Evolutionary conservation across 1,140 invertebrate genomes (phyloP).

Genomic region (Drosophila tsacasi): DNA sequence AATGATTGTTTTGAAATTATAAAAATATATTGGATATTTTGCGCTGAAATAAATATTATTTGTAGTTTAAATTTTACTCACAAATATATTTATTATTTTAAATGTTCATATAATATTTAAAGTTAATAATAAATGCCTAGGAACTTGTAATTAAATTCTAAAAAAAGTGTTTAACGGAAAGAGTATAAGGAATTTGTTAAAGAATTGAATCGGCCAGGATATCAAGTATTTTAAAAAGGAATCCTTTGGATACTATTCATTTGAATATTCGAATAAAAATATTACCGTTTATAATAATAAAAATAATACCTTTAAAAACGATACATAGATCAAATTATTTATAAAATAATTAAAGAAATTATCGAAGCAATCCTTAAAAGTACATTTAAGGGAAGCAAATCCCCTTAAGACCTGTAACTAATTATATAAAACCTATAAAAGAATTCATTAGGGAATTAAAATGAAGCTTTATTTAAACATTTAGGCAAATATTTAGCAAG

Average conservation of each 20-base stretch:
- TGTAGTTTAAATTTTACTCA: background rate
- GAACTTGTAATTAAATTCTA: background rate
- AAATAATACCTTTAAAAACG: too few species aligned
- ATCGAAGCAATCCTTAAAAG: too few species aligned
- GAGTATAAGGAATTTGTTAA: background rate
- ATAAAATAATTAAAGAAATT: too few species aligned
- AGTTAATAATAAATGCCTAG: background rate
- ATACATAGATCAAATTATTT: too few species aligned
- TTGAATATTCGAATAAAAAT: too few species aligned
- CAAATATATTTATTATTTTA: background rate
- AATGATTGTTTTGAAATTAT: constrained; percentile 28
- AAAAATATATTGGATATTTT: background rate
- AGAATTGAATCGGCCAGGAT: background rate
- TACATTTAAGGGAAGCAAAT: too few species aligned
- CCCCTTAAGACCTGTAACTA: too few species aligned
- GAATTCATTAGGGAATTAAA: too few species aligned
- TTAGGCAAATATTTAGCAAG: background rate
- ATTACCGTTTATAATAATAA: too few species aligned
- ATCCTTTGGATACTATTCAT: too few species aligned
- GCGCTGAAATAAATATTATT: too few species aligned
- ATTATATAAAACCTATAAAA: too few species aligned
- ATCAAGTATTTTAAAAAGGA: background rate
- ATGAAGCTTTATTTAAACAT: background rate
- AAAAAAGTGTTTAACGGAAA: background rate
- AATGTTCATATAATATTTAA: background rate